A percentile compares a stretch with the other conserved stretches of the same genome.
Conservation (phyloP, 2,888 invertebrate species). For the Drosophila nr. fundita region DNA sequence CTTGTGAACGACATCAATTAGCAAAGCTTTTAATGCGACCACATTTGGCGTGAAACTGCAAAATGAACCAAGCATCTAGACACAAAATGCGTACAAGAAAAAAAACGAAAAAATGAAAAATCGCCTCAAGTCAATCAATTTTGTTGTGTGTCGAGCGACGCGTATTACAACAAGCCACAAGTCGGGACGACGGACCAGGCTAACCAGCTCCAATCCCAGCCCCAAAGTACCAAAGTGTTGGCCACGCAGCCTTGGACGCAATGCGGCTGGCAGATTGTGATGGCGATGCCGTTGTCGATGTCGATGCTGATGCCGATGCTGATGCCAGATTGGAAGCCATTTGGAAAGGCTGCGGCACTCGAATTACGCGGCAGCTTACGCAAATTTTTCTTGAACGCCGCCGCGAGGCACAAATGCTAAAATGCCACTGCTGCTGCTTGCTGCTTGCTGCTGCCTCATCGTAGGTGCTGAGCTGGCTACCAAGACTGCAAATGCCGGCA, state of each 20-base stretch:
- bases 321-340: constrained; percentile 68
- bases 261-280: constrained; percentile 33
- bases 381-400: constrained; percentile 59
- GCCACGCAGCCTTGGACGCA: constrained; percentile 53
- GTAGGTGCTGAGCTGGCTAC: constrained; percentile 41
- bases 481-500: constrained; percentile 51
- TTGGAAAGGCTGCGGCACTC: constrained; percentile 66
- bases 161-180: constrained; percentile 46
- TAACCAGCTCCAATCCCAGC: constrained; percentile 23
- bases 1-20: constrained; percentile 79
- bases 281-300: constrained; percentile 38
- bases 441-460: constrained; percentile 28
- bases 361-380: constrained; percentile 69
- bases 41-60: constrained; percentile 74
- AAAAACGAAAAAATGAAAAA: constrained; percentile 24
- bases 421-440: constrained; percentile 12
- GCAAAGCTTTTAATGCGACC: constrained; percentile 75
- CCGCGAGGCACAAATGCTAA: constrained; percentile 47
- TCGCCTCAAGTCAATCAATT: constrained; percentile 77
- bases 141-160: constrained; percentile 50
- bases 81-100: constrained; percentile 62
- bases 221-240: constrained; percentile 49
- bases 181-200: constrained; percentile 16
- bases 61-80: constrained; percentile 28
- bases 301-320: constrained; percentile 37